phyloP scores from a whole-genome alignment of 2,888 invertebrate species.

The Cenopis cana region DNA sequence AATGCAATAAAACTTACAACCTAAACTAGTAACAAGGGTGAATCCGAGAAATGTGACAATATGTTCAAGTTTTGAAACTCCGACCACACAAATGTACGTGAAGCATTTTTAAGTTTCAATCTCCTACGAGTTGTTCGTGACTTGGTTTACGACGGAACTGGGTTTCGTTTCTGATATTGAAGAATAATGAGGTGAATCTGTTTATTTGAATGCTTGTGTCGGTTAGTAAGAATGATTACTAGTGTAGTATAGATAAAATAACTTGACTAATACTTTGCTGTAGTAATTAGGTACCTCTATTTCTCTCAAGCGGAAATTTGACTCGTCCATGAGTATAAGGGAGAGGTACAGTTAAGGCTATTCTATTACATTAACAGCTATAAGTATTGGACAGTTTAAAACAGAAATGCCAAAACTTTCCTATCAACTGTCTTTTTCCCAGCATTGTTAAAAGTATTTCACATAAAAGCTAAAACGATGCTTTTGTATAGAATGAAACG shows the following conservation, averaged over 20 bases:
- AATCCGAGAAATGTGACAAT: constrained; percentile 42
- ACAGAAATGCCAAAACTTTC: neutral
- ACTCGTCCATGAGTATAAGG: too few species aligned
- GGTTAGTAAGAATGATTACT: neutral
- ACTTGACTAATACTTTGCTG: too few species aligned
- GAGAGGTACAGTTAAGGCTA: too few species aligned
- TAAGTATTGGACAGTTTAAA: neutral
- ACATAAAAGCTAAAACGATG: too few species aligned
- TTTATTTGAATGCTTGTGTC: neutral
- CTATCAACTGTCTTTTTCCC: neutral
- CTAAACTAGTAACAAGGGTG: constrained; percentile 39
- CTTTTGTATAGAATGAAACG: constrained; percentile 20
- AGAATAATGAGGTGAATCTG: constrained; percentile 14
- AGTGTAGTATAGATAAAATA: too few species aligned
- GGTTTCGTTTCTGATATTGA: neutral
- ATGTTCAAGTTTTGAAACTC: constrained; percentile 35
- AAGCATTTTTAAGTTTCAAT: constrained; percentile 43
- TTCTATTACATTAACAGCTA: too few species aligned
- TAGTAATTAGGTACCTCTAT: too few species aligned
- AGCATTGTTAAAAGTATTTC: neutral
- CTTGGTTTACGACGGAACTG: constrained; percentile 23
- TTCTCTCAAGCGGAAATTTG: too few species aligned
- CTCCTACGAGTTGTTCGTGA: constrained; percentile 31
- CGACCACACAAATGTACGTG: constrained; percentile 30
- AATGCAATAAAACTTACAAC: constrained; percentile 40